These are phyloP conservation scores for Mastomys natalensis DNA, from an alignment of 2,113 vertebrate genomes.

Conservation along the genomic window DNA sequence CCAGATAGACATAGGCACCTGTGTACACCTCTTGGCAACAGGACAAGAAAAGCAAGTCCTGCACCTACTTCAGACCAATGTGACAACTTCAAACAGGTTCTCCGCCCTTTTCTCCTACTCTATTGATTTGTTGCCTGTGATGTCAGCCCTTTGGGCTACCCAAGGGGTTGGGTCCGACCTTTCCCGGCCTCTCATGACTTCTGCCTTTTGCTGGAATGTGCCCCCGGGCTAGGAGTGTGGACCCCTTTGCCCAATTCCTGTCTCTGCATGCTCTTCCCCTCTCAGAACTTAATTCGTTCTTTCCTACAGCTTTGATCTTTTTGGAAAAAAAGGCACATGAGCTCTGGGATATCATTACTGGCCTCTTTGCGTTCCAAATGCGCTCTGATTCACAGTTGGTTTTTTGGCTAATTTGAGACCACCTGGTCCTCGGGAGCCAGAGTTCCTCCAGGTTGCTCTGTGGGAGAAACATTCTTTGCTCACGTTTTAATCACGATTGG, in stretches of 20 bases:
- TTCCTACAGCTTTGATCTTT: conserved; percentile 54
- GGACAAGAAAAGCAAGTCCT: background rate
- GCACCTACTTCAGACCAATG: background rate
- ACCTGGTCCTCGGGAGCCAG: background rate
- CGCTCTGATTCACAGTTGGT: conserved; percentile 40
- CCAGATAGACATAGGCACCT: background rate
- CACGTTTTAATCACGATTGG: background rate
- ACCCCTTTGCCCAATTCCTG: background rate
- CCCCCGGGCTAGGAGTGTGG: background rate
- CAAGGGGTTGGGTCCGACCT: conserved; percentile 43
- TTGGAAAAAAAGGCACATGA: background rate
- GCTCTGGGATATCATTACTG: conserved; percentile 12
- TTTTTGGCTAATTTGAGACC: conserved; percentile 9
- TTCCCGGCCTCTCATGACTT: background rate
- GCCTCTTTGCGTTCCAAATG: conserved; percentile 48
- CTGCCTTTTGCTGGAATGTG: conserved; percentile 1
- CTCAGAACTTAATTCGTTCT: conserved; percentile 48
- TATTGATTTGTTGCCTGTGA: conserved; percentile 6
- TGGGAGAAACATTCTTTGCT: background rate
- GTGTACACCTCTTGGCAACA: background rate
- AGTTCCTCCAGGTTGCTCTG: background rate
- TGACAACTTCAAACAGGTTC: background rate
- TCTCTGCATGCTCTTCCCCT: background rate
- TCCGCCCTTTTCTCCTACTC: background rate
- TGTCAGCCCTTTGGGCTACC: conserved; percentile 43